Evolutionary conservation across 2,113 vertebrate genomes (phyloP).

Genomic region (Notechis scutatus): DNA sequence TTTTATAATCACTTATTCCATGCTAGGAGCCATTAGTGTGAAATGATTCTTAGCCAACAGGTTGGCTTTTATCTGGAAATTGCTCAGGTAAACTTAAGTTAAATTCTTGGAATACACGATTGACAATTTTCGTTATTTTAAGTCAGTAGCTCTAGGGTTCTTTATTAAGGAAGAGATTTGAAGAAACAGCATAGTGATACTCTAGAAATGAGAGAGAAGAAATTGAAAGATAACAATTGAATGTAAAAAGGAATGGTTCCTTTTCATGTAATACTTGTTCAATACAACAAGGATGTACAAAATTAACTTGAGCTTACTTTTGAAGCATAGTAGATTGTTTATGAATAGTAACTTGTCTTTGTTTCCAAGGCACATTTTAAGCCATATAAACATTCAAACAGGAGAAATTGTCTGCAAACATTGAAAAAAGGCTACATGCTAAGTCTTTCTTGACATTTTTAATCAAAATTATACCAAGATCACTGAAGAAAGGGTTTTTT

Average conservation of each 20-base stretch:
- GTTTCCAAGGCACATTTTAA: background rate
- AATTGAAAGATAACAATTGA: background rate
- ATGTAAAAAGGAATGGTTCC: background rate
- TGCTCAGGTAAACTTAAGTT: conserved; percentile 2
- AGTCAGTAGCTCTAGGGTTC: conserved; percentile 5
- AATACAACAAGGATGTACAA: background rate
- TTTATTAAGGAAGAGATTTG: conserved; percentile 39
- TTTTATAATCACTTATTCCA: background rate
- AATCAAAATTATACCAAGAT: conserved; percentile 22
- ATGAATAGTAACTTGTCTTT: background rate
- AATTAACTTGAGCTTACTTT: conserved; percentile 7
- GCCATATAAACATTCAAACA: background rate
- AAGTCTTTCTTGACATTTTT: conserved; percentile 18
- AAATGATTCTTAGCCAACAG: background rate
- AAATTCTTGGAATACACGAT: background rate
- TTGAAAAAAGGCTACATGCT: background rate
- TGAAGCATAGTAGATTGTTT: background rate
- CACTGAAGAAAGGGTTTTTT: conserved; percentile 2
- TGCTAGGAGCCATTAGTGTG: background rate
- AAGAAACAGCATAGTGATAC: background rate
- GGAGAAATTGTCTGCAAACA: background rate
- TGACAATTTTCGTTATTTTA: conserved; percentile 38
- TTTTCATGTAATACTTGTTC: background rate
- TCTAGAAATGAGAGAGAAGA: conserved; percentile 25
- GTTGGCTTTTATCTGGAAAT: background rate